These are phyloP conservation scores for Phalangium opilio DNA, from an alignment of 2,888 invertebrate species.

Conservation along the genomic window DNA sequence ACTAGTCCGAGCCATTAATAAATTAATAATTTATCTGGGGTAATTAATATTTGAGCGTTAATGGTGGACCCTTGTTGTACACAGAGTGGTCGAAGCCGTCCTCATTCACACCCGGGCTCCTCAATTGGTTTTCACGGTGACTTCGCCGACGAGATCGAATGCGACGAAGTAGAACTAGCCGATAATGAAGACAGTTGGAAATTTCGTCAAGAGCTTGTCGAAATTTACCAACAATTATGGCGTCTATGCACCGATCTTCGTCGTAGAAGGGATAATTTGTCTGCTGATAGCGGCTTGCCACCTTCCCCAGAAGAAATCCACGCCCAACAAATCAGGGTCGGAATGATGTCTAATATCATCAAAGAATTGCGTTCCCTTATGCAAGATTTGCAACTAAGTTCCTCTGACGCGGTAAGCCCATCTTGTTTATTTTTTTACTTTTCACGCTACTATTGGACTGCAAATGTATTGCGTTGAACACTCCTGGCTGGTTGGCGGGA, in stretches of 20 bases:
- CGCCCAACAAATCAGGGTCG: conserved; percentile 18
- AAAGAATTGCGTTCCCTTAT: conserved; percentile 26
- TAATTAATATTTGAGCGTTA: too few relatives aligned
- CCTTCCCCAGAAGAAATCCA: conserved; percentile 21
- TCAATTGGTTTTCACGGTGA: conserved; percentile 11
- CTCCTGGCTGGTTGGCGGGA: too few relatives aligned
- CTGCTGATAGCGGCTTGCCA: conserved; percentile 20
- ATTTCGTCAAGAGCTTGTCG: conserved; percentile 34
- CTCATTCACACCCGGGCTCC: conserved; percentile 13
- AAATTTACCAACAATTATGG: conserved; percentile 33
- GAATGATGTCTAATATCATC: conserved; percentile 22
- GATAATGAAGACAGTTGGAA: conserved; percentile 21
- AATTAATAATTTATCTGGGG: too few relatives aligned
- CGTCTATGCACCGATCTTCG: conserved; percentile 31
- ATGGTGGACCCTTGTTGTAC: neutral
- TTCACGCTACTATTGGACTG: too few relatives aligned
- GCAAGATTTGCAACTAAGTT: conserved; percentile 21
- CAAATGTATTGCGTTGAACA: too few relatives aligned
- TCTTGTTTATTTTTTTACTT: neutral
- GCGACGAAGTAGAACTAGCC: conserved; percentile 30
- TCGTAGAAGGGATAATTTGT: conserved; percentile 21
- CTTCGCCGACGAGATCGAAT: conserved; percentile 27
- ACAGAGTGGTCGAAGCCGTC: conserved; percentile 11
- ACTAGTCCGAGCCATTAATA: too few relatives aligned
- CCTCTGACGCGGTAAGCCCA: conserved; percentile 17